Evolutionary conservation across 2,797 vertebrate genomes (phyloP).

Genomic region (Acrocephalus scirpaceus): DNA sequence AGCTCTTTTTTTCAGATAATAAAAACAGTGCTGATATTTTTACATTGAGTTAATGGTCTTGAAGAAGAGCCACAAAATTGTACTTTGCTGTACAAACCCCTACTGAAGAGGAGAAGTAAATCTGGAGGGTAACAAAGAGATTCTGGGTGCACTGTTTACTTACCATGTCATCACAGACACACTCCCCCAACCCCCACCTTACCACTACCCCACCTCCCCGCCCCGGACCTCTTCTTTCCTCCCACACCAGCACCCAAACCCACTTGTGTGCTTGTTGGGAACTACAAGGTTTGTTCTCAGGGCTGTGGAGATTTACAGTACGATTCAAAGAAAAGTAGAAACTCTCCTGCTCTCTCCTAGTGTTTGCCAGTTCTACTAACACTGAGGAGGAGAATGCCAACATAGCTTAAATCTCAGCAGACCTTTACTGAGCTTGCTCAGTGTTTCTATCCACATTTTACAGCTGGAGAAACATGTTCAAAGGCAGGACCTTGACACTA

Average conservation of each 20-base stretch:
- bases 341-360: background rate
- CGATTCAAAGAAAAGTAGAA: slow-evolving; percentile 41
- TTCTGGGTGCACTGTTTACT: slow-evolving; percentile 43
- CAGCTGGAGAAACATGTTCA: slow-evolving; percentile 48
- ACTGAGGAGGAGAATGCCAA: slow-evolving; percentile 37
- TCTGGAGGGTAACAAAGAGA: slow-evolving; percentile 27
- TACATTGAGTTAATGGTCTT: slow-evolving; percentile 64
- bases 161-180: background rate
- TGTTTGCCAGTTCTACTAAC: slow-evolving; percentile 41
- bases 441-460: slow-evolving; percentile 27
- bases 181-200: background rate
- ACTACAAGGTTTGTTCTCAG: slow-evolving; percentile 29
- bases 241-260: slow-evolving; percentile 43
- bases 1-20: slow-evolving; percentile 57
- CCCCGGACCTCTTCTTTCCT: background rate
- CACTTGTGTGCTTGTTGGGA: slow-evolving; percentile 19
- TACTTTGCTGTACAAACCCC: slow-evolving; percentile 34
- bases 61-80: slow-evolving; percentile 63
- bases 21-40: slow-evolving; percentile 71
- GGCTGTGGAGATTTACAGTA: slow-evolving; percentile 1
- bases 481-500: slow-evolving; percentile 23
- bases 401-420: slow-evolving; percentile 54
- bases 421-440: slow-evolving; percentile 33
- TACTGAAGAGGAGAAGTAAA: slow-evolving; percentile 21
- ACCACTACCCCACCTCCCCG: background rate